Conservation (phyloP, 2,113 vertebrate genomes). For the Melanerpes aurifrons region DNA sequence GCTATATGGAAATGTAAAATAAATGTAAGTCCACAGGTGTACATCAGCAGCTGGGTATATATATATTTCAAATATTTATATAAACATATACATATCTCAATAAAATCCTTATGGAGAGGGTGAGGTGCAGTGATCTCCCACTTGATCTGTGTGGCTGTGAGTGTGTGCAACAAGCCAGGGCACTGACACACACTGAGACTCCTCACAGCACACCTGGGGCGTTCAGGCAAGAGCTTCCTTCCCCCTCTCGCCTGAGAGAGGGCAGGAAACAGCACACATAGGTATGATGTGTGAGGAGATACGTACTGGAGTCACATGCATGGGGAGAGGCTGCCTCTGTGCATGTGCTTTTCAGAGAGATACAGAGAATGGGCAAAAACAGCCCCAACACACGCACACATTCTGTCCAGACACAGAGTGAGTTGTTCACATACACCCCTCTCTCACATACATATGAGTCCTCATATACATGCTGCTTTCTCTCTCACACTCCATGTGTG, state of each 20-base stretch:
- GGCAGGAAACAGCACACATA: accelerated
- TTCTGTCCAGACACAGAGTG: neutral
- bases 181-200: no score
- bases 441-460: no score
- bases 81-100: no score
- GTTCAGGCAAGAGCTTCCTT: neutral
- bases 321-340: neutral
- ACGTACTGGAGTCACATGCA: neutral
- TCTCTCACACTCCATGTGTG: neutral
- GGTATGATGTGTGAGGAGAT: accelerated
- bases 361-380: neutral
- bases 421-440: neutral
- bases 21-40: neutral
- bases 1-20: neutral
- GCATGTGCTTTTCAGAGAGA: neutral
- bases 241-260: neutral
- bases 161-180: no score
- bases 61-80: neutral
- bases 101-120: no score
- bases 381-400: neutral
- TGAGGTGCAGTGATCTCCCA: neutral
- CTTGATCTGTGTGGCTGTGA: no score
- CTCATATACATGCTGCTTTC: neutral
- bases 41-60: no score
- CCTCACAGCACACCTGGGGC: no score